Base-by-base conservation (phyloP, 1,140 invertebrate genomes). In the Monochamus saltuarius region DNA sequence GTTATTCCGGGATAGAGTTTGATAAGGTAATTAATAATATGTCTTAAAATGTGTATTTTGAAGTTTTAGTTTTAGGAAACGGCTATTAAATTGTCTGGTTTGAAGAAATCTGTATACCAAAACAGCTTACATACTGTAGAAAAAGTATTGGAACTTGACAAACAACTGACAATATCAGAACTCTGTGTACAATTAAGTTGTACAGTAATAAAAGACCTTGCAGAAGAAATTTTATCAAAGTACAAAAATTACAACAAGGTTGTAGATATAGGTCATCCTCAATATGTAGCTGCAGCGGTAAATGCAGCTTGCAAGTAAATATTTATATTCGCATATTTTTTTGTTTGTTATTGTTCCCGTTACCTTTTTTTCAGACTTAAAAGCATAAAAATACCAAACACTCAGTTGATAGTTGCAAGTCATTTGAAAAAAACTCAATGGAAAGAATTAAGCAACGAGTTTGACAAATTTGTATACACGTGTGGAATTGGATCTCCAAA, bases 281-380 rank as follows among this genome's bases (percentile, higher is more conserved):
- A 80, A 56, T 80, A 80, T 62, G 71, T 72, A 16, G 69, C 76
- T 4, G 77, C 77, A 62, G 77, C 78, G 4, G 75, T 77, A 0
- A 78, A 74, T 54, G 73, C 76, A 10, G 76, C 77, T 34, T 78
- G 77, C 56, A 77, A 74, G 61, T 68, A 64, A 58, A 57, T 62
- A 61, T 52, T 45, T 34, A 36, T 37, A 17, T 11, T 40, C 16
- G 36, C 40, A 13, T 19, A 7, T 45, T 3, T 29, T 6, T 3
- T 29, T 29, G n/a, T 29, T 29, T 29, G 2, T 29, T 29, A 29
- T 6, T 6, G 19, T 42, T 49, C 37, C n/a, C 19, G 10, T 47
- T 59, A 17, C 4, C 9, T 45, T 66, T 45, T 66, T 61, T 65
- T 52, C 29, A 72, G 70, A 37, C 39, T 76, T 16, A 69, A 72